Evolutionary conservation across 1,140 invertebrate genomes (phyloP), one percentile per base, ranked within the genome.

Genomic region (Ips typographus): DNA sequence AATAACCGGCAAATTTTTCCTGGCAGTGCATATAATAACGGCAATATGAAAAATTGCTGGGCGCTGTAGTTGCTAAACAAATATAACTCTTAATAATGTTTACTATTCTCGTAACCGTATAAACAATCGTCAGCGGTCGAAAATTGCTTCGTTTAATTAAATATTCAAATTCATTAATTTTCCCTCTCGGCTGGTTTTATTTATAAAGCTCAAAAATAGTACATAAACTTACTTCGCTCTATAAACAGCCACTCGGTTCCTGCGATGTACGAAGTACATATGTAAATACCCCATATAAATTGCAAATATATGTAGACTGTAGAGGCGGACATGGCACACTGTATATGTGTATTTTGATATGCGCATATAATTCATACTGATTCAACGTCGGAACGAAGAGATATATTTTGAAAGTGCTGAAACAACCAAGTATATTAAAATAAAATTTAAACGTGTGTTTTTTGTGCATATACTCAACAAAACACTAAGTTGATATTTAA

Each of bases 281-380:
- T 62, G 60, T 44, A 62, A 62, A 62, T 62, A 62, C 42, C 5
- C 38, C 40, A 62, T 62, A 62, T 62, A 62, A 62, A 62, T 62
- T 62, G 60, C 60, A 62, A 62, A 62, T 62, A 49, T 57, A 57
- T 57, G 55, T 57, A 57, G 55, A 57, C 42, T 62, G 49, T 42
- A 49, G 36, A 49, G 49, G 60, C 60, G 49, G 43, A 22, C 22
- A 3, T 1, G 22, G 44, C 44, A 22, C 22, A 22, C 40, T 41
- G 36, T 39, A 22, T 22, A 57, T 62, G 42, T 62, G 44, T 62
- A 47, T 62, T 62, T 62, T 62, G 60, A 62, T 51, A 51, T 62
- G 49, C 60, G 49, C 43, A 62, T 42, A 49, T 62, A 57, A 57
- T 62, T 62, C 60, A 49, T 49, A 62, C 40, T 37, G 7, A 62